phyloP scores from a whole-genome alignment of 2,797 vertebrate genomes.

The Liparis tanakae region DNA sequence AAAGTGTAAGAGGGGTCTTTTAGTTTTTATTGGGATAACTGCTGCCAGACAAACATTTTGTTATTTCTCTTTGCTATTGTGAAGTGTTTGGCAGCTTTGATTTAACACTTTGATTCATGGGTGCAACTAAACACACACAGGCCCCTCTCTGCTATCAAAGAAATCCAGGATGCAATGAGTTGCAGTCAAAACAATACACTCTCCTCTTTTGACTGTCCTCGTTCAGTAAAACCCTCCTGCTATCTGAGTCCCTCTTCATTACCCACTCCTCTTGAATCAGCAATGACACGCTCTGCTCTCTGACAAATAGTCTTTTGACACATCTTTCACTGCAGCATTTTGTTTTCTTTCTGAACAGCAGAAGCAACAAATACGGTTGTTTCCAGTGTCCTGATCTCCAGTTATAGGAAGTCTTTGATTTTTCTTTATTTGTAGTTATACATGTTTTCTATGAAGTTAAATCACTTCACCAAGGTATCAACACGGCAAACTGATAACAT shows the following conservation, averaged over 20 bases:
- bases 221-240: conserved; percentile 14
- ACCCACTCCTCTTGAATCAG: background rate
- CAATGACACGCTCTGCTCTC: conserved; percentile 14
- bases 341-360: background rate
- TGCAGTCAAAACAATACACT: conserved; percentile 6
- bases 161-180: conserved; percentile 18
- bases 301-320: background rate
- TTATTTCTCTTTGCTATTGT: background rate
- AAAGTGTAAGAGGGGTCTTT: background rate
- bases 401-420: background rate
- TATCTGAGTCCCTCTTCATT: conserved; percentile 26
- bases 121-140: conserved; percentile 1
- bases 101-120: background rate
- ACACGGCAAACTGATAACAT: background rate
- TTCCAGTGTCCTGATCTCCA: background rate
- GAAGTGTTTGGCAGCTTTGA: background rate
- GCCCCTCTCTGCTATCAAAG: background rate
- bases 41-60: background rate
- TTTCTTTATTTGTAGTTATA: background rate
- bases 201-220: background rate
- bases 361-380: background rate
- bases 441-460: background rate
- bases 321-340: background rate
- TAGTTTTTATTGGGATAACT: background rate
- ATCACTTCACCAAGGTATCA: conserved; percentile 1